A percentile compares a stretch with the other conserved stretches of the same genome.
Evolutionary conservation across 2,113 vertebrate genomes (phyloP).

Genomic region (Mirounga angustirostris): DNA sequence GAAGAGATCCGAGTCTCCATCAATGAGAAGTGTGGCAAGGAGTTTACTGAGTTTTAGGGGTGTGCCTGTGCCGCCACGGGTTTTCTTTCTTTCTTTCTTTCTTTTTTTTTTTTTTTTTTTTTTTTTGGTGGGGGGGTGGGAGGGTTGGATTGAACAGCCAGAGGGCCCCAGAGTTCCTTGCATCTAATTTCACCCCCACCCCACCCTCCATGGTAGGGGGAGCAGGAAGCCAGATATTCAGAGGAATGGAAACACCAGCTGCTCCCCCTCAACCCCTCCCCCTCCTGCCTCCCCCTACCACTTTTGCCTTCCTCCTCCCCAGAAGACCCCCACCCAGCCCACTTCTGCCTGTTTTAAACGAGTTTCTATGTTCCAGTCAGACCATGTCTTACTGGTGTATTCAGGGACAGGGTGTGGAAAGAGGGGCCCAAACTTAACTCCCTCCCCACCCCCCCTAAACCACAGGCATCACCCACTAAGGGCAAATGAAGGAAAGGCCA

Average conservation of each 20-base stretch:
- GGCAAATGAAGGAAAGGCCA: background rate
- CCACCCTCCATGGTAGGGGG: constrained; percentile 55
- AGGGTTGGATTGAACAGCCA: constrained; percentile 79
- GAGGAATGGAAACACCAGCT: constrained; percentile 58
- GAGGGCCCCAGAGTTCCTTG: constrained; percentile 77
- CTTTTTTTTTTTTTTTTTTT: background rate
- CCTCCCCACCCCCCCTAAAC: background rate
- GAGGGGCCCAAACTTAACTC: background rate
- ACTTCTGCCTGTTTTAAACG: constrained; percentile 65
- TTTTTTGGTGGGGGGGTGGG: background rate
- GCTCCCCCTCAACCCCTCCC: background rate
- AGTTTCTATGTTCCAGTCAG: constrained; percentile 57
- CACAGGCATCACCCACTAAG: background rate
- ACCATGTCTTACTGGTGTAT: constrained; percentile 55
- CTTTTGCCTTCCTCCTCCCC: background rate
- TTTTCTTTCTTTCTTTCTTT: constrained; percentile 45
- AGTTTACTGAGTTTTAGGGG: constrained; percentile 95
- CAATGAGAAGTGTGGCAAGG: constrained; percentile 95
- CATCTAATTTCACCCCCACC: constrained; percentile 62
- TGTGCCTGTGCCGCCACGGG: constrained; percentile 72
- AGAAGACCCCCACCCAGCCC: background rate
- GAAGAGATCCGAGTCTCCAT: constrained; percentile 95
- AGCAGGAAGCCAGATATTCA: constrained; percentile 61
- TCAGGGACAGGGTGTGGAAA: constrained; percentile 53
- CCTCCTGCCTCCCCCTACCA: background rate